A percentile compares a stretch with the other conserved stretches of the same genome.
These are phyloP conservation scores for Acronicta leporina DNA, from an alignment of 2,888 invertebrate species.

Conservation along the genomic window DNA sequence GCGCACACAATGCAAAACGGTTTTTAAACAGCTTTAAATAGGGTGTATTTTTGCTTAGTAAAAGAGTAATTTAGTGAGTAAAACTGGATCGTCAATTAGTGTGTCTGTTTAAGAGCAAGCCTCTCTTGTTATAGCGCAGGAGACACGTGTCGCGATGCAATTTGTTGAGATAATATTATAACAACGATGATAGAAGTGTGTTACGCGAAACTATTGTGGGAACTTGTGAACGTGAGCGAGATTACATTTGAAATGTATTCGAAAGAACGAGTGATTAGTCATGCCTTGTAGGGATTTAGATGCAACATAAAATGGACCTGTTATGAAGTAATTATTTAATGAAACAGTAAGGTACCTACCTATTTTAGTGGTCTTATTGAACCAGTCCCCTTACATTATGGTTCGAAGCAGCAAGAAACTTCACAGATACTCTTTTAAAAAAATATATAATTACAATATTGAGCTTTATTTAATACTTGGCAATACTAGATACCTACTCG, in stretches of 20 bases:
- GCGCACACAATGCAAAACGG: constrained; percentile 44
- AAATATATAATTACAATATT: too few relatives aligned
- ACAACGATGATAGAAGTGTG: constrained; percentile 34
- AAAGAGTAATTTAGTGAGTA: constrained; percentile 53
- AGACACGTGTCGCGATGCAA: constrained; percentile 57
- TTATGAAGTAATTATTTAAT: too few relatives aligned
- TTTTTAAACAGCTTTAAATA: constrained; percentile 51
- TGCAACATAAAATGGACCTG: too few relatives aligned
- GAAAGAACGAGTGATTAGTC: background rate
- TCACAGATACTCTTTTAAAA: too few relatives aligned
- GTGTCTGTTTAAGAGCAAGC: constrained; percentile 64
- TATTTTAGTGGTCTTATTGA: too few relatives aligned
- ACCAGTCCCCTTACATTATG: too few relatives aligned
- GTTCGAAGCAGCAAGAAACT: too few relatives aligned
- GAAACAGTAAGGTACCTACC: too few relatives aligned
- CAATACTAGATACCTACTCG: too few relatives aligned
- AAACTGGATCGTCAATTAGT: constrained; percentile 73
- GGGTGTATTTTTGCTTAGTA: constrained; percentile 51
- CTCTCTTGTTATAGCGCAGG: constrained; percentile 57
- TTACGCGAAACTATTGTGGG: constrained; percentile 32
- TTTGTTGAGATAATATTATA: constrained; percentile 55
- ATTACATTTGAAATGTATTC: constrained; percentile 4
- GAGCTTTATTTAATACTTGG: too few relatives aligned
- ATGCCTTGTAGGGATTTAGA: background rate
- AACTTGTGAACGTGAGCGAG: constrained; percentile 18